Evolutionary conservation across 2,113 vertebrate genomes (phyloP).

Genomic region (Athene noctua): DNA sequence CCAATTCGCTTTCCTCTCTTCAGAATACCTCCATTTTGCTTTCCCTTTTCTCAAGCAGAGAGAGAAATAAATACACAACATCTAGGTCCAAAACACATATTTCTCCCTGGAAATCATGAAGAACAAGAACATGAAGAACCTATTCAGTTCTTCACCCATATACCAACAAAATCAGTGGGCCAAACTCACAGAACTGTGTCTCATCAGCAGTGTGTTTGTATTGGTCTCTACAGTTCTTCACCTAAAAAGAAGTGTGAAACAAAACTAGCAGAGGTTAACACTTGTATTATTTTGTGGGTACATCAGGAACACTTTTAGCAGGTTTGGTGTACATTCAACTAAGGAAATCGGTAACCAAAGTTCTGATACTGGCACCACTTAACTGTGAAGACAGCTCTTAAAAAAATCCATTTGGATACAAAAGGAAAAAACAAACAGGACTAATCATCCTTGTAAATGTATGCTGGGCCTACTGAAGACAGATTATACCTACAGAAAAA

Average conservation of each 20-base stretch:
- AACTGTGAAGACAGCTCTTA: background rate
- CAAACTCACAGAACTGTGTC: background rate
- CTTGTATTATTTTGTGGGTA: slow-evolving; percentile 4
- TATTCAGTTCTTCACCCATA: background rate
- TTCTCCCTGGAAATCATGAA: background rate
- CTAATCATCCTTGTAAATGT: background rate
- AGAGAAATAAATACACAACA: background rate
- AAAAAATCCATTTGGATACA: background rate
- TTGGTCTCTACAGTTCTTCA: background rate
- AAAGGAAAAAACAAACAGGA: background rate
- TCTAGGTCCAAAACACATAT: background rate
- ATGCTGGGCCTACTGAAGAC: background rate
- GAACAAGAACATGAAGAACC: background rate
- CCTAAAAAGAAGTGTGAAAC: slow-evolving; percentile 2
- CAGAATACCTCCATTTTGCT: background rate
- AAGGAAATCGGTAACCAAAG: background rate
- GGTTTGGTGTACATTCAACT: background rate
- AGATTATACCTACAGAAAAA: background rate
- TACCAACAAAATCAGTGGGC: background rate
- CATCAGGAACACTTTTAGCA: background rate
- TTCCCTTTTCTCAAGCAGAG: background rate
- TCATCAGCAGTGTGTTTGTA: background rate
- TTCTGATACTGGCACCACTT: background rate
- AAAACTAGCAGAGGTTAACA: slow-evolving; percentile 54
- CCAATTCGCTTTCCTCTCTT: background rate